phyloP scores from a whole-genome alignment of 2,888 invertebrate species.

The Tridacna gigas region DNA sequence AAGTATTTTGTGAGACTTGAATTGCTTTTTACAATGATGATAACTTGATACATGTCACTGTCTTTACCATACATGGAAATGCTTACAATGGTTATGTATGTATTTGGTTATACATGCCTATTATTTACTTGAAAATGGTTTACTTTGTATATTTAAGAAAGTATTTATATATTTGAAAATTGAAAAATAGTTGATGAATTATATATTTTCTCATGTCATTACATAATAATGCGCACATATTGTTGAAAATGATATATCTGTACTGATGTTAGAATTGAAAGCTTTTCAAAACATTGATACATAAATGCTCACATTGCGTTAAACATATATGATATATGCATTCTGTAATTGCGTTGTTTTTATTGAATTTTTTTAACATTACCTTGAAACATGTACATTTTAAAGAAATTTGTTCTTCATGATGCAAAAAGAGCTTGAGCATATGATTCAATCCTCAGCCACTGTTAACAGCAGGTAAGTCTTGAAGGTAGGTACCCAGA shows the following conservation, averaged over 20 bases:
- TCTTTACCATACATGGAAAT: conserved; percentile 22
- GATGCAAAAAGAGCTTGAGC: conserved; percentile 18
- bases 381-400: not conserved
- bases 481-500: too few species aligned
- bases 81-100: conserved; percentile 3
- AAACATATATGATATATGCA: not conserved
- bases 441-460: conserved; percentile 20
- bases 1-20: not conserved
- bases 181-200: not conserved
- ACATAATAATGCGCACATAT: conserved; percentile 3
- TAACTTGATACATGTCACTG: conserved; percentile 8
- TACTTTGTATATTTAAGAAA: conserved; percentile 23
- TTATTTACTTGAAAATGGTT: conserved; percentile 6
- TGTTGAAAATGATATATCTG: not conserved
- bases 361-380: not conserved
- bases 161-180: conserved; percentile 3
- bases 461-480: too few species aligned
- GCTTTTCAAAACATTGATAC: not conserved
- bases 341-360: not conserved
- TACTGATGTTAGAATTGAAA: not conserved
- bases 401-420: not conserved
- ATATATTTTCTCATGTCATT: conserved; percentile 10
- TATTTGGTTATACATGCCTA: conserved; percentile 6
- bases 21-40: not conserved
- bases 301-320: not conserved